A percentile compares a stretch with the other conserved stretches of the same genome.
phyloP scores from a whole-genome alignment of 2,888 invertebrate species.

The Ophioninae sp. region DNA sequence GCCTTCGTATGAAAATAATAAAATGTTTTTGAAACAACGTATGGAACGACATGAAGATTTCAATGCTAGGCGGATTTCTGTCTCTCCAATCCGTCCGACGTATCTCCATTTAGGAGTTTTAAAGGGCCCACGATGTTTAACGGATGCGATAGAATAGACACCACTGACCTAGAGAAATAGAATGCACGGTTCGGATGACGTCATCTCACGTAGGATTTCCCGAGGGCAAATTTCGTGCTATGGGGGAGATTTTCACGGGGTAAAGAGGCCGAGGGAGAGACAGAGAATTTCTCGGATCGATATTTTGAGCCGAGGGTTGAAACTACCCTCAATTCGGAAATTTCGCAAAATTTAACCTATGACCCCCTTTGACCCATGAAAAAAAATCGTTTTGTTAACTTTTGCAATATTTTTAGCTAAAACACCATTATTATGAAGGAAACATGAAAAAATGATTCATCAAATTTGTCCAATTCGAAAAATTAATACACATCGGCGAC shows the following conservation, averaged over 20 bases:
- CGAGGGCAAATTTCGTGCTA: conserved; percentile 70
- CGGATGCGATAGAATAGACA: conserved; percentile 63
- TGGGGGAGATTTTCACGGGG: conserved; percentile 64
- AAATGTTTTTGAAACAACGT: neutral
- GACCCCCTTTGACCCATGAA: neutral
- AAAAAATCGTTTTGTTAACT: no score
- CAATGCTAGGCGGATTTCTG: neutral
- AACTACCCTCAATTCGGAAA: conserved; percentile 14
- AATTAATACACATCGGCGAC: conserved; percentile 4
- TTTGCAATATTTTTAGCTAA: neutral
- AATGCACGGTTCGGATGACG: conserved; percentile 72
- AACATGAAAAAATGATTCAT: neutral
- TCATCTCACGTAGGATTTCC: conserved; percentile 67
- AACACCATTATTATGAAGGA: neutral
- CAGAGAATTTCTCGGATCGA: conserved; percentile 71
- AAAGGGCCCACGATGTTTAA: neutral
- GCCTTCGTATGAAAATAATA: neutral
- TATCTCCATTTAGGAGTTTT: conserved; percentile 16
- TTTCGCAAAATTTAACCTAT: conserved; percentile 43
- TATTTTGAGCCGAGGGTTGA: conserved; percentile 74
- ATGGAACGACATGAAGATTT: neutral
- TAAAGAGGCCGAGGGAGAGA: conserved; percentile 2
- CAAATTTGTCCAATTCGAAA: conserved; percentile 1
- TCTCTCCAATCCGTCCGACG: neutral
- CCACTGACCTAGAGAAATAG: conserved; percentile 78